phyloP scores from a whole-genome alignment of 2,888 invertebrate genomes.

The Hylaea fasciaria region DNA sequence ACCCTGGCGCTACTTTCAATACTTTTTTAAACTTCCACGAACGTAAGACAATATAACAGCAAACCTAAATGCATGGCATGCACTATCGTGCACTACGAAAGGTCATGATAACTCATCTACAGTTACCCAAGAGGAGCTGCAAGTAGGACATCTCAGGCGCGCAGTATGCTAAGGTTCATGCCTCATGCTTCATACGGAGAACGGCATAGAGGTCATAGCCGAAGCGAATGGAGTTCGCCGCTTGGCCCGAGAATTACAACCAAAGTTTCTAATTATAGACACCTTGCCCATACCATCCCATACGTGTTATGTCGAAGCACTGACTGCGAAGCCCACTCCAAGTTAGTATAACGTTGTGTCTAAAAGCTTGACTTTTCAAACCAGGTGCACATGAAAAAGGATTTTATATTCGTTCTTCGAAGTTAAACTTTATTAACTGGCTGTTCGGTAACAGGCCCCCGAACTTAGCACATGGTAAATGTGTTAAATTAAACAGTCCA shows the following conservation, averaged over 20 bases:
- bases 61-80: conserved; percentile 1
- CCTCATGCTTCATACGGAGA: conserved; percentile 10
- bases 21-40: conserved; percentile 1
- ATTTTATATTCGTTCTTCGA: conserved; percentile 6
- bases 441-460: conserved; percentile 11
- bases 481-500: conserved; percentile 43
- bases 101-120: conserved; percentile 12
- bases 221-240: conserved; percentile 49
- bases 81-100: conserved; percentile 1
- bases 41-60: neutral
- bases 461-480: conserved; percentile 39
- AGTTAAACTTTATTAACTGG: conserved; percentile 17
- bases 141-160: conserved; percentile 38
- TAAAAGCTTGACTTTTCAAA: conserved; percentile 2
- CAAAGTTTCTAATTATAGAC: conserved; percentile 69
- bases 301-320: conserved; percentile 38
- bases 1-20: neutral
- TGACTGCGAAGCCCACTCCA: conserved; percentile 5
- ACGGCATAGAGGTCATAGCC: conserved; percentile 54
- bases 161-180: neutral
- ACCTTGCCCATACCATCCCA: conserved; percentile 46
- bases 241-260: conserved; percentile 56
- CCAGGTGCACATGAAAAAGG: neutral
- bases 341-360: conserved; percentile 11
- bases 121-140: conserved; percentile 18